Percentiles rank a stretch among this genome's conserved stretches.
Evolutionary conservation across 2,888 invertebrate genomes (phyloP).

Genomic region (Stramonita haemastoma): DNA sequence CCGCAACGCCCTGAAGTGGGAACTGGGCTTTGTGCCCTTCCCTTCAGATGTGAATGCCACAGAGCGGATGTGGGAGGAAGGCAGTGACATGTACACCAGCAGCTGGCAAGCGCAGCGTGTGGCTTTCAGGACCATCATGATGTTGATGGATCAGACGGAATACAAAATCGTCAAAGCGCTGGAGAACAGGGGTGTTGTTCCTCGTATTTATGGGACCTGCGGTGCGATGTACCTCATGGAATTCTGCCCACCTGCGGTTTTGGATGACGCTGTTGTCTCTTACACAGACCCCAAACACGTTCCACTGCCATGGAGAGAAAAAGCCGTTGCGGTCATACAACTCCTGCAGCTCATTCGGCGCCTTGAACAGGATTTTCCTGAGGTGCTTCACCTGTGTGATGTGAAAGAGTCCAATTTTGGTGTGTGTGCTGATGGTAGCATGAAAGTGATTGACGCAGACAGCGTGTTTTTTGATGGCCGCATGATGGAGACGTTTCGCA

Average conservation of each 20-base stretch:
- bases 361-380: conserved; percentile 78
- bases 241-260: conserved; percentile 77
- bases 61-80: conserved; percentile 45
- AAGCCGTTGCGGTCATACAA: conserved; percentile 75
- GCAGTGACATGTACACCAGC: conserved; percentile 38
- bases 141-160: conserved; percentile 84
- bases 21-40: conserved; percentile 41
- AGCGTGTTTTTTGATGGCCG: conserved; percentile 81
- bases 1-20: conserved; percentile 23
- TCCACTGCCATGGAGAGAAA: conserved; percentile 54
- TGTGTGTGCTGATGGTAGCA: conserved; percentile 74
- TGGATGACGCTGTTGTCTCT: neutral
- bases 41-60: conserved; percentile 36
- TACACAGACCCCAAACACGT: neutral
- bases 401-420: conserved; percentile 85
- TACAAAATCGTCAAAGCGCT: conserved; percentile 82
- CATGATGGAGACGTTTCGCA: conserved; percentile 55
- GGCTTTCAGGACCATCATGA: conserved; percentile 80
- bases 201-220: conserved; percentile 84
- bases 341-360: conserved; percentile 82
- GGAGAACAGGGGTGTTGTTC: conserved; percentile 82
- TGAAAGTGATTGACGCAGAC: conserved; percentile 83
- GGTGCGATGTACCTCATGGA: conserved; percentile 84
- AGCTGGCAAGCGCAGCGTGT: conserved; percentile 19
- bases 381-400: conserved; percentile 84